Evolutionary conservation across 2,888 invertebrate species (phyloP).

Genomic region (Phoronis australis): DNA sequence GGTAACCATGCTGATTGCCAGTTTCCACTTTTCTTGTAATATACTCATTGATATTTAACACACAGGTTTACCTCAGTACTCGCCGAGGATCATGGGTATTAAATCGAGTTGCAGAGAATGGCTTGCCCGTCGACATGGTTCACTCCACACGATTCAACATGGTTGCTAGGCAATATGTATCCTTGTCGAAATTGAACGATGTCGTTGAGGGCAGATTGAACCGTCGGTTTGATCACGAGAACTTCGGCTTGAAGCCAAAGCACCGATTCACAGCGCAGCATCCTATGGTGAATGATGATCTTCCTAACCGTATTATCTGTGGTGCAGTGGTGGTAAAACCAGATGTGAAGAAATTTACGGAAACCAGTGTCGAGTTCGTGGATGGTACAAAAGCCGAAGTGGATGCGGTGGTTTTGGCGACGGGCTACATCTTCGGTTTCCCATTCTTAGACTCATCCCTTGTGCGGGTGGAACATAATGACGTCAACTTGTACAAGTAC

Average conservation of each 20-base stretch:
- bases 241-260: constrained; percentile 50
- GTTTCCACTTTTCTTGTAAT: too few species aligned
- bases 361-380: constrained; percentile 36
- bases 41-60: too few species aligned
- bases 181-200: too few species aligned
- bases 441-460: constrained; percentile 48
- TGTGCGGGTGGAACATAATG: constrained; percentile 30
- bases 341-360: constrained; percentile 31
- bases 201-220: constrained; percentile 25
- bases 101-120: constrained; percentile 39
- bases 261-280: constrained; percentile 35
- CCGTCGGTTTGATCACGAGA: constrained; percentile 45
- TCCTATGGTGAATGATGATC: constrained; percentile 53
- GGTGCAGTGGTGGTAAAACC: constrained; percentile 47
- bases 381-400: constrained; percentile 42
- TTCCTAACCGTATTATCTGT: constrained; percentile 49
- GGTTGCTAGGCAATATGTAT: too few species aligned
- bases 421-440: constrained; percentile 52
- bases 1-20: too few species aligned
- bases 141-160: too few species aligned
- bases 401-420: constrained; percentile 47
- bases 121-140: constrained; percentile 35
- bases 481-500: constrained; percentile 50
- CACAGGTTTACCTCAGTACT: constrained; percentile 53
- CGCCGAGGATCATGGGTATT: constrained; percentile 53